Evolutionary conservation across 2,797 vertebrate species (phyloP).

Genomic region (Micrastur ruficollis): DNA sequence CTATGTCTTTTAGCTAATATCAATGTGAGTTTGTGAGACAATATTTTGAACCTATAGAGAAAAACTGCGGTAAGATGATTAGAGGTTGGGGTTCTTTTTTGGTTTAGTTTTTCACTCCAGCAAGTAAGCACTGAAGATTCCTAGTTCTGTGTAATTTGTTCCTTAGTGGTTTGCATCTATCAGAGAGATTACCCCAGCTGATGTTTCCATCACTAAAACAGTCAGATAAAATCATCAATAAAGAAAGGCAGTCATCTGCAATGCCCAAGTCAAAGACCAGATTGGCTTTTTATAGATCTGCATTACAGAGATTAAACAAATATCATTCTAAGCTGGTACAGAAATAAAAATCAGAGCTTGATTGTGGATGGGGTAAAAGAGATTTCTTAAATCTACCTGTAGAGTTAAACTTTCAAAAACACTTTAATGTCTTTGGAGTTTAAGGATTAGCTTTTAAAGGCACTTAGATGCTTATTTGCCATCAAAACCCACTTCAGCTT

Average conservation of each 20-base stretch:
- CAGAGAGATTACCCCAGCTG: not conserved
- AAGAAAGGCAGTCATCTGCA: not conserved
- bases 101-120: not conserved
- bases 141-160: not conserved
- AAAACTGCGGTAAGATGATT: not conserved
- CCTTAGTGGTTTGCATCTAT: no score
- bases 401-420: not conserved
- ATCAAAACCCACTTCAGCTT: not conserved
- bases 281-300: not conserved
- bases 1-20: not conserved
- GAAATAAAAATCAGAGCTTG: not conserved
- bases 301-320: not conserved
- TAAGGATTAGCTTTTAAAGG: not conserved
- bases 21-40: not conserved
- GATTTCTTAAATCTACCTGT: not conserved
- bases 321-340: not conserved
- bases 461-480: not conserved
- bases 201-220: not conserved
- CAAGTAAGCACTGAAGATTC: not conserved
- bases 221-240: not conserved
- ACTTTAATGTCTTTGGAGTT: not conserved
- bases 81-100: not conserved
- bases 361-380: not conserved
- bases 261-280: not conserved
- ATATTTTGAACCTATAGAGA: not conserved